Evolutionary conservation across 2,113 vertebrate species (phyloP).

Genomic region (Stigmatopora argus): DNA sequence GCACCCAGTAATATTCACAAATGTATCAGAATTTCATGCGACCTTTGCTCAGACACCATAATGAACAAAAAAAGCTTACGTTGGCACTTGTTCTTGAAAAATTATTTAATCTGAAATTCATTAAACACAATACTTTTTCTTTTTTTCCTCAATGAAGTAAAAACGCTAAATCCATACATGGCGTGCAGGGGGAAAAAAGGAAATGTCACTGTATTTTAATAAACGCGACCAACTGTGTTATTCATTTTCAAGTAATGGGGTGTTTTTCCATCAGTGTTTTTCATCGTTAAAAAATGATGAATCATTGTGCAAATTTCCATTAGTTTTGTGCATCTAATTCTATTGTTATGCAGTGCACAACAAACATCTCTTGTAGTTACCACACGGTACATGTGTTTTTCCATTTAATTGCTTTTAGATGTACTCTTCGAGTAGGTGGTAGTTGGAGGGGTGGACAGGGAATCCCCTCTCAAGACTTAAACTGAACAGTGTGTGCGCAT

Average conservation of each 20-base stretch:
- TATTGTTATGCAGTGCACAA: not conserved
- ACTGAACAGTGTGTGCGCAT: conserved; percentile 4
- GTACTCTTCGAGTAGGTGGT: not conserved
- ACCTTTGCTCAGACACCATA: not conserved
- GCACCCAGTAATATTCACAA: not conserved
- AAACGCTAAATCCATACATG: not conserved
- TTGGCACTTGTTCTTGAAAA: not conserved
- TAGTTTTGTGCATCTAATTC: not conserved
- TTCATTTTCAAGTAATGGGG: not conserved
- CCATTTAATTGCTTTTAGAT: not conserved
- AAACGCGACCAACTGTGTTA: not conserved
- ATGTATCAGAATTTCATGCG: not conserved
- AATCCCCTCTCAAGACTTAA: conserved; percentile 1
- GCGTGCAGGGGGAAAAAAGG: not conserved
- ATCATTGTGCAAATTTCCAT: not conserved
- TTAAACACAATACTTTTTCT: not conserved
- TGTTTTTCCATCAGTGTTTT: no score
- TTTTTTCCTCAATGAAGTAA: conserved; percentile 1
- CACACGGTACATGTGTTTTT: not conserved
- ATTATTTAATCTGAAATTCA: not conserved
- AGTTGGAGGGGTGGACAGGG: not conserved
- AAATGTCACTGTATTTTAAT: not conserved
- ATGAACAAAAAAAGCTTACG: not conserved
- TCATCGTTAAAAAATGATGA: no score
- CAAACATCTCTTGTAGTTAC: not conserved